Evolutionary conservation across 1,140 invertebrate genomes (phyloP).

Genomic region (Camponotus floridanus): DNA sequence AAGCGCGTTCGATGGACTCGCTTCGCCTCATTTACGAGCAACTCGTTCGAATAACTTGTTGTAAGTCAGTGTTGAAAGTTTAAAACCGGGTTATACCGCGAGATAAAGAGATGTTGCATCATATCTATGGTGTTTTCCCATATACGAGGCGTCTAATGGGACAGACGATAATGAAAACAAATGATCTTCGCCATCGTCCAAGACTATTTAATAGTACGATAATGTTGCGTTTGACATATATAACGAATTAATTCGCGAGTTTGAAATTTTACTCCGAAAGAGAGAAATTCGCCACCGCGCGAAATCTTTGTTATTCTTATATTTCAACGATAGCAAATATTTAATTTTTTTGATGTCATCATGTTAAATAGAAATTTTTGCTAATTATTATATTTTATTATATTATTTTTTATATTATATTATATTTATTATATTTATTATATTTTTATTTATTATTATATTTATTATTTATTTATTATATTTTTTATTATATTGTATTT

Average conservation of each 20-base stretch:
- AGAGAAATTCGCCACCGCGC: neutral
- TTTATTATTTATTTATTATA: neutral
- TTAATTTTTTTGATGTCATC: neutral
- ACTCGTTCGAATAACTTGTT: slow-evolving; percentile 4
- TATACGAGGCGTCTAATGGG: slow-evolving; percentile 25
- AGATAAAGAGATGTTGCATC: slow-evolving; percentile 66
- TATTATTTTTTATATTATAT: too few relatives aligned
- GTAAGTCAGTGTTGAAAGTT: slow-evolving; percentile 60
- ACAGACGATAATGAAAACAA: slow-evolving; percentile 51
- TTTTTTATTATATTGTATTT: neutral
- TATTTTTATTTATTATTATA: neutral
- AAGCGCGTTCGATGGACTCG: slow-evolving; percentile 43
- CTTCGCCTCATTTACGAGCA: slow-evolving; percentile 15
- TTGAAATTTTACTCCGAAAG: neutral
- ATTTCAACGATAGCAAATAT: slow-evolving; percentile 6
- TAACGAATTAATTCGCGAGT: neutral
- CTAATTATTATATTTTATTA: neutral
- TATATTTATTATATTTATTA: too few relatives aligned
- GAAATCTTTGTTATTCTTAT: neutral
- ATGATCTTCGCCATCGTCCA: neutral
- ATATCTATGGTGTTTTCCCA: slow-evolving; percentile 33
- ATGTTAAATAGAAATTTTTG: neutral
- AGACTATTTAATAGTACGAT: neutral
- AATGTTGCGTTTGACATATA: neutral
- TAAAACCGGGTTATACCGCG: slow-evolving; percentile 61